phyloP scores from a whole-genome alignment of 2,797 vertebrate genomes.

The Rallus crepitans region DNA sequence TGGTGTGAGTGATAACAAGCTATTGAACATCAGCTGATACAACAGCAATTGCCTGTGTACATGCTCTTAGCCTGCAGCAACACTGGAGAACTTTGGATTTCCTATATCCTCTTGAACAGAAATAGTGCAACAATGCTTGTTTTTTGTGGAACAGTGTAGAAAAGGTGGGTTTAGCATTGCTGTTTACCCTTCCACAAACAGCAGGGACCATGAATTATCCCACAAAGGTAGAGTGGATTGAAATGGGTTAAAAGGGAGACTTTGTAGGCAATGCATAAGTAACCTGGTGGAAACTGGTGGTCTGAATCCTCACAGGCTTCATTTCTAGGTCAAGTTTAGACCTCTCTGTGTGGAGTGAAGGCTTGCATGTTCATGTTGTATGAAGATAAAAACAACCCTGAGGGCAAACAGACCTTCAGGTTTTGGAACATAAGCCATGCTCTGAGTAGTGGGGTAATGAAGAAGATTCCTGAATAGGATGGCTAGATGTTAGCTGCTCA shows the following conservation, averaged over 20 bases:
- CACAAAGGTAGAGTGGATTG: background rate
- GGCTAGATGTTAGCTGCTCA: background rate
- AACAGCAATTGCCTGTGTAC: background rate
- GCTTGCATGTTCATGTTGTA: background rate
- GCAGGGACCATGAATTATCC: background rate
- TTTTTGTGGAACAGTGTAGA: background rate
- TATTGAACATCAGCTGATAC: constrained; percentile 21
- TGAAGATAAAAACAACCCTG: background rate
- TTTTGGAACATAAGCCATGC: background rate
- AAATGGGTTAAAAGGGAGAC: background rate
- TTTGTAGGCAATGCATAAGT: background rate
- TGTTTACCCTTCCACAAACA: background rate
- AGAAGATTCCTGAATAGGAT: background rate
- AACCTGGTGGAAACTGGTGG: background rate
- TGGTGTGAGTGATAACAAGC: background rate
- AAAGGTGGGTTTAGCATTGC: background rate
- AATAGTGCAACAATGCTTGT: background rate
- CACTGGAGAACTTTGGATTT: background rate
- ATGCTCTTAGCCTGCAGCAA: background rate
- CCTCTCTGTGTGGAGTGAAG: background rate
- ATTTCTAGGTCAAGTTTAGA: constrained; percentile 21
- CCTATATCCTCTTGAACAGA: background rate
- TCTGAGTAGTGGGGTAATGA: background rate
- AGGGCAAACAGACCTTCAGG: constrained; percentile 1
- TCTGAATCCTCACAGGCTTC: background rate